A percentile compares a stretch with the other conserved stretches of the same genome.
Evolutionary conservation across 2,888 invertebrate species (phyloP).

Genomic region (Zaprionus bogoriensis): DNA sequence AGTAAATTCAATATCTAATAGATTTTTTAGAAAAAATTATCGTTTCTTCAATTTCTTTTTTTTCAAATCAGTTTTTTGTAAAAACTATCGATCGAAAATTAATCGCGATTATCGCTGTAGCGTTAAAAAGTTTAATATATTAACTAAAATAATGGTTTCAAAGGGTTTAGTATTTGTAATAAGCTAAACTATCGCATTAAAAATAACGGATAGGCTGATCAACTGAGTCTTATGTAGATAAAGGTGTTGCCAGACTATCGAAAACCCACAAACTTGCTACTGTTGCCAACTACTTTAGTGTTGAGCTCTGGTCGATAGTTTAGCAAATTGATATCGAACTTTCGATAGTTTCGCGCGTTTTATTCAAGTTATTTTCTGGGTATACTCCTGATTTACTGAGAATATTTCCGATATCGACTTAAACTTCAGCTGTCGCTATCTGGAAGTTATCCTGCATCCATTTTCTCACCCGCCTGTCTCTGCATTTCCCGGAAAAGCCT

Average conservation of each 20-base stretch:
- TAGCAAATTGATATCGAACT: too few species aligned
- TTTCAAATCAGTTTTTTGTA: too few species aligned
- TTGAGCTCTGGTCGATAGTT: too few species aligned
- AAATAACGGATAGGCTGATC: neutral
- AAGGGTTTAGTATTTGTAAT: neutral
- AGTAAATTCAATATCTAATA: too few species aligned
- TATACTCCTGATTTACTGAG: too few species aligned
- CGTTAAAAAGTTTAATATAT: too few species aligned
- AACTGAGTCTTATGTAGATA: neutral
- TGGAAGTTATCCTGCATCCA: neutral
- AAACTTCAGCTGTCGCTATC: neutral
- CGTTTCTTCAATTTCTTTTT: too few species aligned
- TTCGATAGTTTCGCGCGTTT: neutral
- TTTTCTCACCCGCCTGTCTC: neutral
- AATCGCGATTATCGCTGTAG: too few species aligned
- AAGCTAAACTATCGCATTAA: neutral
- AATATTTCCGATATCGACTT: neutral
- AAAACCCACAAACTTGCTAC: neutral
- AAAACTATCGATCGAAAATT: too few species aligned
- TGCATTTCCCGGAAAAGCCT: conserved; percentile 6
- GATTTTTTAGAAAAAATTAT: too few species aligned
- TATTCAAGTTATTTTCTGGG: too few species aligned
- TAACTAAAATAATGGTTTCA: too few species aligned
- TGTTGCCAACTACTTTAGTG: neutral
- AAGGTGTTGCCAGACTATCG: neutral